A percentile compares a stretch with the other conserved stretches of the same genome.
Conservation (phyloP, 2,888 invertebrate genomes). For the Catotricha subobsoleta region DNA sequence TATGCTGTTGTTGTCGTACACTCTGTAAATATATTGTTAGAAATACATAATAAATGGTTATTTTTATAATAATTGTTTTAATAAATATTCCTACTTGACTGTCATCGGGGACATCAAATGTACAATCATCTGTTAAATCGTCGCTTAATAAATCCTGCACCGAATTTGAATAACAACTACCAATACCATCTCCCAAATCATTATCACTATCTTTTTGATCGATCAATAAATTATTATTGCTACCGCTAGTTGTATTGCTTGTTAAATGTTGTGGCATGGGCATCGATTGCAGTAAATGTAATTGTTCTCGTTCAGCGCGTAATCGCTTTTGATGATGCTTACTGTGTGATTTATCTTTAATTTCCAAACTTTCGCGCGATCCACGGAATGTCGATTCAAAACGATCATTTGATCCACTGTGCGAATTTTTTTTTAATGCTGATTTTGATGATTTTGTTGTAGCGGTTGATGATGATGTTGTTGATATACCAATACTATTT, state of each 20-base stretch:
- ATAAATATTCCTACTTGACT: neutral
- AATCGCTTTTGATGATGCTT: too few species aligned
- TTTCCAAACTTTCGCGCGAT: slow-evolving; percentile 4
- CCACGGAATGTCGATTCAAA: slow-evolving; percentile 1
- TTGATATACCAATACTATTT: slow-evolving; percentile 36
- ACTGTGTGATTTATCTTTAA: slow-evolving; percentile 2
- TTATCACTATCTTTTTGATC: neutral
- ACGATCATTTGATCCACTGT: slow-evolving; percentile 3
- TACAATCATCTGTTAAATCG: slow-evolving; percentile 1
- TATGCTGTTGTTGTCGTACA: slow-evolving; percentile 16
- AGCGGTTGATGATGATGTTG: slow-evolving; percentile 29
- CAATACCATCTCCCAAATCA: neutral
- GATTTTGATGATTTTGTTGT: slow-evolving; percentile 31
- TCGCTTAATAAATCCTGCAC: slow-evolving; percentile 1
- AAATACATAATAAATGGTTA: too few species aligned
- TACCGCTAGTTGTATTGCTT: neutral
- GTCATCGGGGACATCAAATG: neutral
- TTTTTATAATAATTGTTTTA: too few species aligned
- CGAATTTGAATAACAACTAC: slow-evolving; percentile 2
- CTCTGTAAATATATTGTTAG: too few species aligned
- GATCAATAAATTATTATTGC: neutral
- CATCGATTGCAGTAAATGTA: neutral
- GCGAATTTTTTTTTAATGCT: slow-evolving; percentile 15
- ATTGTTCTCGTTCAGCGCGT: too few species aligned
- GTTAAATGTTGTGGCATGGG: slow-evolving; percentile 2